These are phyloP conservation scores for Zosterops lateralis DNA, from an alignment of 2,113 vertebrate species.

Conservation along the genomic window DNA sequence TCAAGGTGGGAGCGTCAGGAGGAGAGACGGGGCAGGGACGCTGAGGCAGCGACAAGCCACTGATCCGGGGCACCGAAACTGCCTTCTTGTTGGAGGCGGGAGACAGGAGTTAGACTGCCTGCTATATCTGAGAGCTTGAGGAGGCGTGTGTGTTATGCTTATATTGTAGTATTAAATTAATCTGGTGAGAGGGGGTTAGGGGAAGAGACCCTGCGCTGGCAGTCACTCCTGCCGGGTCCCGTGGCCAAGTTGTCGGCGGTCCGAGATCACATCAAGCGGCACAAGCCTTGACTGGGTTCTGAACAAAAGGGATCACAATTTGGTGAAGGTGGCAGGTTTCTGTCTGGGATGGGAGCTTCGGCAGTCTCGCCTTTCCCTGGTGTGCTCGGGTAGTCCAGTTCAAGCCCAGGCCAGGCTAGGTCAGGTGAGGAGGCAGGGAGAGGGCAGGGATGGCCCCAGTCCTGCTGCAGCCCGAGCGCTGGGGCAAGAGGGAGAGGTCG, in stretches of 20 bases:
- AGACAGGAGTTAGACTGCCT: background rate
- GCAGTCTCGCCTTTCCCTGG: background rate
- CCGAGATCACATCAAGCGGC: accelerated
- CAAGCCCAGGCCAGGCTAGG: background rate
- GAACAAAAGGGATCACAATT: background rate
- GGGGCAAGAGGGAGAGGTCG: background rate
- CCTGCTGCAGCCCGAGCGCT: background rate
- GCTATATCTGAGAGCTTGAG: accelerated
- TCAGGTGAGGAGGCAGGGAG: background rate
- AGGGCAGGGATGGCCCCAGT: background rate
- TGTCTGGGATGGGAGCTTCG: background rate
- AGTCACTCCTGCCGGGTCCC: background rate
- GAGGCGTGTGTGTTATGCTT: too few relatives aligned
- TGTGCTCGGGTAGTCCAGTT: background rate
- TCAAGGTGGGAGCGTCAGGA: background rate
- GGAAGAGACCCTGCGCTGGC: background rate
- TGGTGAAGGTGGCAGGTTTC: too few relatives aligned
- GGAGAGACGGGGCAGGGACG: too few relatives aligned
- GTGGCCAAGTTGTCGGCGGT: background rate
- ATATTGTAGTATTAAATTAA: background rate
- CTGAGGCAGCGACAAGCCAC: background rate
- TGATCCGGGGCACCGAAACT: background rate
- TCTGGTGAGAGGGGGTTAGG: background rate
- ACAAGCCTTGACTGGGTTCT: background rate
- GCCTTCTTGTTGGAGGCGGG: background rate